phyloP scores from a whole-genome alignment of 2,888 invertebrate species.

The Diogma glabrata region DNA sequence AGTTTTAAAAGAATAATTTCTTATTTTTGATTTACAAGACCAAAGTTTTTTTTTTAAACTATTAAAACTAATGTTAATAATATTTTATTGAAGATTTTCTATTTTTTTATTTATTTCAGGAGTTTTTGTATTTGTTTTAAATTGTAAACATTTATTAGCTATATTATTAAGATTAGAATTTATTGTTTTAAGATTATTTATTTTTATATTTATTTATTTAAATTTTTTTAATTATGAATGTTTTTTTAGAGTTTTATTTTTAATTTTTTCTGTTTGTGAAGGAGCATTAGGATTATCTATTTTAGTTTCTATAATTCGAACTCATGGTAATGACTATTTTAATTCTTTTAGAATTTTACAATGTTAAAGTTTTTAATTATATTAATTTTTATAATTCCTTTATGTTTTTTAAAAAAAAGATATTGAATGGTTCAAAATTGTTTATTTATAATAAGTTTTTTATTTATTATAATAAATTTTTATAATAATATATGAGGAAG shows the following conservation, averaged over 20 bases:
- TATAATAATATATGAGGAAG: conserved; percentile 32
- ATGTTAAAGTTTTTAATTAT: conserved; percentile 46
- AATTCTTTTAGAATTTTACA: conserved; percentile 44
- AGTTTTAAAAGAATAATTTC: conserved; percentile 43
- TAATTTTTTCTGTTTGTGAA: conserved; percentile 52
- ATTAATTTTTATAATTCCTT: conserved; percentile 40
- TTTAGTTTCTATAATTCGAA: conserved; percentile 49
- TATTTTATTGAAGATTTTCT: conserved; percentile 35
- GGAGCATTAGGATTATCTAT: conserved; percentile 49
- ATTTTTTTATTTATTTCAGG: conserved; percentile 41
- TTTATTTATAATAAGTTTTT: conserved; percentile 40
- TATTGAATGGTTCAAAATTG: conserved; percentile 44
- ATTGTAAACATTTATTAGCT: conserved; percentile 47
- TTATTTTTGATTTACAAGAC: conserved; percentile 57
- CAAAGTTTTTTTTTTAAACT: conserved; percentile 54
- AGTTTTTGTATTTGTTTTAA: conserved; percentile 42
- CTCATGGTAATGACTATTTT: conserved; percentile 52
- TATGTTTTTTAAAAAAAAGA: conserved; percentile 40
- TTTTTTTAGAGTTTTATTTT: conserved; percentile 49
- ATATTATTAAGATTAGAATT: conserved; percentile 48
- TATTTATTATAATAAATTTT: conserved; percentile 37
- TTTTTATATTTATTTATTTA: conserved; percentile 40
- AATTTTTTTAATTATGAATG: conserved; percentile 37
- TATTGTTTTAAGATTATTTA: conserved; percentile 46
- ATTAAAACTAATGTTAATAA: conserved; percentile 47